These are phyloP conservation scores for Athrips mouffetella DNA, from an alignment of 2,888 invertebrate genomes.

Conservation along the genomic window DNA sequence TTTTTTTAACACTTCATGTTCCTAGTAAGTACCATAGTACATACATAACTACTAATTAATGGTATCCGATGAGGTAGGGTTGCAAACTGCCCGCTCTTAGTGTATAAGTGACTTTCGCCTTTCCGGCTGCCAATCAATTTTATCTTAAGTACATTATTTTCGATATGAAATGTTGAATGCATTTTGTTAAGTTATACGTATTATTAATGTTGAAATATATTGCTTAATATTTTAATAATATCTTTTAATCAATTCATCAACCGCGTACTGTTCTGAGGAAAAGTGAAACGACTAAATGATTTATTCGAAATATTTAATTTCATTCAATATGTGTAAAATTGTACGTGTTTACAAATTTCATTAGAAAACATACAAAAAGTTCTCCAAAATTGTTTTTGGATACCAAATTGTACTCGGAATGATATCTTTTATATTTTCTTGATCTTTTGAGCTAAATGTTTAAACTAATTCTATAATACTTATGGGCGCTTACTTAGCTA, in stretches of 20 bases:
- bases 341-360: conserved; percentile 44
- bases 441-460: conserved; percentile 8
- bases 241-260: background rate
- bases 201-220: conserved; percentile 52
- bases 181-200: conserved; percentile 59
- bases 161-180: conserved; percentile 45
- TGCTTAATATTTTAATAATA: conserved; percentile 36
- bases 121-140: conserved; percentile 8
- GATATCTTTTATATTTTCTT: conserved; percentile 5
- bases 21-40: too few relatives aligned
- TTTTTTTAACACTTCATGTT: too few relatives aligned
- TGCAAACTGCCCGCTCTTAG: too few relatives aligned
- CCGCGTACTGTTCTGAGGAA: background rate
- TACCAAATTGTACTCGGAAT: conserved; percentile 19
- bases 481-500: conserved; percentile 22
- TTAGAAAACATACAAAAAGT: conserved; percentile 33
- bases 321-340: conserved; percentile 66
- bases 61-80: too few relatives aligned
- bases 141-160: conserved; percentile 41
- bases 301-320: conserved; percentile 27
- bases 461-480: conserved; percentile 21
- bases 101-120: background rate
- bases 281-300: conserved; percentile 19
- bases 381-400: conserved; percentile 29
- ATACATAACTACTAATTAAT: too few relatives aligned